Conservation (phyloP, 2,888 invertebrate species). For the Pseudococcus jackbeardsleyi region DNA sequence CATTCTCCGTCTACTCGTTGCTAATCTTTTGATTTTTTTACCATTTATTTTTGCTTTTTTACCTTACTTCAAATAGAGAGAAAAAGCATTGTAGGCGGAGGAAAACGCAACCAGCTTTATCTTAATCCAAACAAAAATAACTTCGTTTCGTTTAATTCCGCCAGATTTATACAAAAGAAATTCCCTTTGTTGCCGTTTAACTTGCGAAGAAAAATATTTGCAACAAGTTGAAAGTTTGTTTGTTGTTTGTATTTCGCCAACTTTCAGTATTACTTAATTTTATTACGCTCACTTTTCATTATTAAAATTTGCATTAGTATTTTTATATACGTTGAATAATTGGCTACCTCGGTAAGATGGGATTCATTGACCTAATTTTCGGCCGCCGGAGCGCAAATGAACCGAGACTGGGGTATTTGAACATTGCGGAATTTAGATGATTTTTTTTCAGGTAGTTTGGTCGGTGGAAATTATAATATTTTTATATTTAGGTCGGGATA, state of each 20-base stretch:
- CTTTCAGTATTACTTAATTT: constrained; percentile 17
- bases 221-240: constrained; percentile 35
- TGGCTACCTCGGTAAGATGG: not conserved
- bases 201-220: constrained; percentile 35
- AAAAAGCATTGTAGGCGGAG: not conserved
- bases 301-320: constrained; percentile 23
- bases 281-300: constrained; percentile 28
- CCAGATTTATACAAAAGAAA: constrained; percentile 50
- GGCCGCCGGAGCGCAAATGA: too few relatives aligned
- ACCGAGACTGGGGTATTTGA: too few relatives aligned
- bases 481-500: too few relatives aligned
- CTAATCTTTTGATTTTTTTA: not conserved
- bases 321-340: not conserved
- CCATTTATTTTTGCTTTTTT: not conserved
- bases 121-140: constrained; percentile 18
- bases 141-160: constrained; percentile 37
- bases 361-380: not conserved
- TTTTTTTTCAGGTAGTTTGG: too few relatives aligned
- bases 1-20: not conserved
- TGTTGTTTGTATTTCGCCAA: not conserved
- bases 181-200: constrained; percentile 29
- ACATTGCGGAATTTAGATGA: too few relatives aligned
- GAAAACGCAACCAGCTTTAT: not conserved
- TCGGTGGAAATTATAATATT: too few relatives aligned
- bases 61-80: constrained; percentile 2